Evolutionary conservation across 2,797 vertebrate species (phyloP), one percentile per base, ranked within the genome.

Genomic region (Tympanoctomys barrerae): DNA sequence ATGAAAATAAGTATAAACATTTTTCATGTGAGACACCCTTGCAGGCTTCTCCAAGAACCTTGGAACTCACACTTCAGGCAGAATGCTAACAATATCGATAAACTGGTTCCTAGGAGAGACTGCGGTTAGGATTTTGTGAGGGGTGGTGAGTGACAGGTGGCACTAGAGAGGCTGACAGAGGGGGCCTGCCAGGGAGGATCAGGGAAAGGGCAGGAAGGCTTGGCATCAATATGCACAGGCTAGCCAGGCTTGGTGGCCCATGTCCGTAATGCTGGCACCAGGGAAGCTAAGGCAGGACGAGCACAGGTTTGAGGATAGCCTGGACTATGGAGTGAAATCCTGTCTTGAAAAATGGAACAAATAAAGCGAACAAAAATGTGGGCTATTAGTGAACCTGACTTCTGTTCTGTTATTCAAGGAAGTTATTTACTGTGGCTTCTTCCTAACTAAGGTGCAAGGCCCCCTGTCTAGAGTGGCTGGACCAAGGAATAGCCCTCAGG

Each of bases 1-100:
- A 81, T 77, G 87, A 92, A 94, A 87, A 80, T 82, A 82, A 89
- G n/a, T 86, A 61, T 71, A 54, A 54, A 84, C 39, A 59, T 90
- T 71, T 85, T 75, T 94, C 70, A 62, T 0, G 7, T 5, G 77
- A 71, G 70, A 84, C 81, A 94, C 81, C 88, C 92, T 89, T 59
- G 81, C 42, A 33, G 84, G 73, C 33, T 92, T 79, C 66, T 82
- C 80, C 19, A 28, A 52, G 68, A 73, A 91, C 6, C 22, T 42
- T 75, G 4, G 33, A 78, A 59, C 91, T 87, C 91, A 59, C 52
- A 31, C 54, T 85, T 86, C n/a, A 64, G 93, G 77, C 59, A 92
- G 84, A 89, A 95, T 54, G 19, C 1, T 36, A 93, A 42, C 19
- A 1, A 24, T 39, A 21, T 22, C 13, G 80, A 28, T 62, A 14